Evolutionary conservation across 2,888 invertebrate genomes (phyloP).

Genomic region (Sphaerophoria taeniata): DNA sequence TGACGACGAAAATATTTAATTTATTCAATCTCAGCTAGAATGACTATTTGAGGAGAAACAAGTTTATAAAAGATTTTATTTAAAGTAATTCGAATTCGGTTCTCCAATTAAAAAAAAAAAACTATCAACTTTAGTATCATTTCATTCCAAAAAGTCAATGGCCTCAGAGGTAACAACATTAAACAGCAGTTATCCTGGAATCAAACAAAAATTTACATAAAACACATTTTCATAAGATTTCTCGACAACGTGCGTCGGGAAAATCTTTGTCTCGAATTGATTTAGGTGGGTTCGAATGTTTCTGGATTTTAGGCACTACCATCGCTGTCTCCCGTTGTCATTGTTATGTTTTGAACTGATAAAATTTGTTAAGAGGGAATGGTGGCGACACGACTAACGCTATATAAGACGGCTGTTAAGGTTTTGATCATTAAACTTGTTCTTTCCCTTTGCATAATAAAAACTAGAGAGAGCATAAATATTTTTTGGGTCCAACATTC

Average conservation of each 20-base stretch:
- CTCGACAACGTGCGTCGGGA: not conserved
- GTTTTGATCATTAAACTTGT: constrained; percentile 16
- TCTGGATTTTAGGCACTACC: not conserved
- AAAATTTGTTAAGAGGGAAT: no score
- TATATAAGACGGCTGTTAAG: not conserved
- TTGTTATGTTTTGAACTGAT: no score
- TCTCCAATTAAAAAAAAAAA: no score
- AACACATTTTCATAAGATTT: not conserved
- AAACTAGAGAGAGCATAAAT: not conserved
- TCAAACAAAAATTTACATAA: constrained; percentile 5
- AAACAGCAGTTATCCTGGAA: not conserved
- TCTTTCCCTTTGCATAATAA: constrained; percentile 12
- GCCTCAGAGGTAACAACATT: not conserved
- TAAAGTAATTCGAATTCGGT: no score
- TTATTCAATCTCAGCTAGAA: no score
- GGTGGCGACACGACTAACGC: no score
- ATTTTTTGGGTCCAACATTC: not conserved
- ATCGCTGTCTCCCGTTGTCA: no score
- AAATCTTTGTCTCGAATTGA: not conserved
- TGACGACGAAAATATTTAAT: no score
- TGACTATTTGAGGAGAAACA: no score
- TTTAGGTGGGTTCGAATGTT: constrained; percentile 8
- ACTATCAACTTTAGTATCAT: no score
- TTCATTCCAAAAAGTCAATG: constrained; percentile 8
- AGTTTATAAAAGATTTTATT: no score